A percentile compares a stretch with the other conserved stretches of the same genome.
Conservation (phyloP, 2,113 vertebrate species). For the Rhabdomys dilectus region DNA sequence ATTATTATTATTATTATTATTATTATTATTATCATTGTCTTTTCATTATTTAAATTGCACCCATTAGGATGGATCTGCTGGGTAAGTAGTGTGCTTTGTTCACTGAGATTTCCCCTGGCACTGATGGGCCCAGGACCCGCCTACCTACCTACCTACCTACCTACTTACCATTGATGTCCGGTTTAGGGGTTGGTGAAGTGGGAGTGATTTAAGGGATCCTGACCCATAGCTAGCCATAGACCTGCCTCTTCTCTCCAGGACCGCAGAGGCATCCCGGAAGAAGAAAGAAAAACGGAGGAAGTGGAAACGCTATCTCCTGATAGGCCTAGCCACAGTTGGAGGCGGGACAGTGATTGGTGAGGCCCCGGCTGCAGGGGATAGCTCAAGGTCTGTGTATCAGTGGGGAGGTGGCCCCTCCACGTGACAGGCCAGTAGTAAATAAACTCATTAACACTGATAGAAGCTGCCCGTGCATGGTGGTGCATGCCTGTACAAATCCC, state of each 20-base stretch:
- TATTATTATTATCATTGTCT: slow-evolving; percentile 66
- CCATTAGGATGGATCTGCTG: slow-evolving; percentile 80
- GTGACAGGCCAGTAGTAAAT: not conserved
- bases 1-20: slow-evolving; percentile 63
- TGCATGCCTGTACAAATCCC: not conserved
- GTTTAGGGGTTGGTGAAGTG: not conserved
- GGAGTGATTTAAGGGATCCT: not conserved
- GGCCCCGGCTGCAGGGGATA: not conserved
- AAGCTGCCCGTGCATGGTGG: not conserved
- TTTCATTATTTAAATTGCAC: slow-evolving; percentile 83
- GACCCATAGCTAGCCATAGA: not conserved
- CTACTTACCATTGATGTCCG: not conserved
- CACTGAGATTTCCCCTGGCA: slow-evolving; percentile 61
- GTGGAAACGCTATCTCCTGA: slow-evolving; percentile 94
- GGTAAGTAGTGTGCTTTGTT: slow-evolving; percentile 85
- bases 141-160: not conserved
- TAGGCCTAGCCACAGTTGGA: slow-evolving; percentile 95
- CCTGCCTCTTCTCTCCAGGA: slow-evolving; percentile 84
- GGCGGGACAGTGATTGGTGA: slow-evolving; percentile 96
- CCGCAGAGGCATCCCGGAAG: slow-evolving; percentile 89
- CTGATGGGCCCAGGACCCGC: slow-evolving; percentile 21
- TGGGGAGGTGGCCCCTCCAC: not conserved
- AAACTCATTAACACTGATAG: not conserved
- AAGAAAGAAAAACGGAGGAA: slow-evolving; percentile 92
- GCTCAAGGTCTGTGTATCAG: accelerated